Percentiles rank a stretch among this genome's conserved stretches.
phyloP scores from a whole-genome alignment of 2,888 invertebrate species.

The Palloptera scutellata region DNA sequence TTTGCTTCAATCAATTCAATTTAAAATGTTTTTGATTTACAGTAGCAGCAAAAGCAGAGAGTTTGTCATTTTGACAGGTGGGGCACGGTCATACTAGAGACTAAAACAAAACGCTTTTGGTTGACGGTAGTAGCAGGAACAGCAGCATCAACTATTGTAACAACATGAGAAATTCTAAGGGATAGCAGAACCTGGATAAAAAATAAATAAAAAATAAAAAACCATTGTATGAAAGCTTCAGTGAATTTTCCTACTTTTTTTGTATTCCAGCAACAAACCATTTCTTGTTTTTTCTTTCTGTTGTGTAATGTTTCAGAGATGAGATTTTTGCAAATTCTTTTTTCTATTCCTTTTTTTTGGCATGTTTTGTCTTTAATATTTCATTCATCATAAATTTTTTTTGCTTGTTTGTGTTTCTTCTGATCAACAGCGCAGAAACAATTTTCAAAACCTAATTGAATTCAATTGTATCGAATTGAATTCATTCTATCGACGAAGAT shows the following conservation, averaged over 20 bases:
- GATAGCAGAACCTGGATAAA: no score
- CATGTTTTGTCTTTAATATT: neutral
- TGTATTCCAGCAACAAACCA: no score
- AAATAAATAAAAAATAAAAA: neutral
- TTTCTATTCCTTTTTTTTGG: neutral
- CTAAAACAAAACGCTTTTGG: no score
- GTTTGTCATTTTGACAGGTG: no score
- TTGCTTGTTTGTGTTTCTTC: neutral
- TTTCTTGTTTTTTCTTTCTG: neutral
- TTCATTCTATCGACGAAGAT: slow-evolving; percentile 9
- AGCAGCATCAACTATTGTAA: no score
- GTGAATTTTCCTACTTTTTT: neutral
- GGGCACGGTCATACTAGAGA: no score
- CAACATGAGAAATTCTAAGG: no score
- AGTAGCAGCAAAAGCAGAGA: no score
- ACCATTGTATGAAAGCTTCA: neutral
- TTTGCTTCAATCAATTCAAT: no score
- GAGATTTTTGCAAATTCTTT: neutral
- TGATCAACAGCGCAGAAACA: slow-evolving; percentile 18
- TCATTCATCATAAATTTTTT: neutral
- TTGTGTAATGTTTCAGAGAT: neutral
- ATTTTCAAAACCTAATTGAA: slow-evolving; percentile 15
- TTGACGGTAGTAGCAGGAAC: no score
- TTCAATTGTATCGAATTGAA: slow-evolving; percentile 14
- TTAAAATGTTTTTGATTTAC: no score